Conservation (phyloP, 2,888 invertebrate genomes). For the Cybosia mesomella region DNA sequence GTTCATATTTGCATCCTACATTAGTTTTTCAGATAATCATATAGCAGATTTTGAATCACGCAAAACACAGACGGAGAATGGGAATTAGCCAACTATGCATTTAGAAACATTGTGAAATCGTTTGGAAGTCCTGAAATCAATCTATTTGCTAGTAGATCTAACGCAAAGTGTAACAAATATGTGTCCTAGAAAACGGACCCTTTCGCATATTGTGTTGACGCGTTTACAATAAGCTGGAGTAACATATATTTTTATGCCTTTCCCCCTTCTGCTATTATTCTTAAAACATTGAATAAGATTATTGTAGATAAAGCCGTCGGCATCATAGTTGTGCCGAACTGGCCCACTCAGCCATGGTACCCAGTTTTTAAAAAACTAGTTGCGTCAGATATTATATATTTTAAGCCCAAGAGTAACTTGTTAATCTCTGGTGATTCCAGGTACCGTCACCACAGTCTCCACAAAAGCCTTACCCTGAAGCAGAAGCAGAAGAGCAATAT, state of each 20-base stretch:
- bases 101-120: neutral
- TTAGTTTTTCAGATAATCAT: neutral
- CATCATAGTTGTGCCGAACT: constrained; percentile 40
- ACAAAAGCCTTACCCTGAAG: constrained; percentile 6
- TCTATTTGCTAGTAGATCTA: constrained; percentile 18
- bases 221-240: constrained; percentile 47
- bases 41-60: constrained; percentile 1
- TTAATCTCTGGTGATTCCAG: neutral
- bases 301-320: constrained; percentile 39
- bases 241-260: constrained; percentile 41
- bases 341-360: constrained; percentile 47
- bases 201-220: constrained; percentile 35
- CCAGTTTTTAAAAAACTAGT: constrained; percentile 25
- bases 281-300: constrained; percentile 36
- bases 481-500: neutral
- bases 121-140: neutral
- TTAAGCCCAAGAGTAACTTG: neutral
- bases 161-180: constrained; percentile 41
- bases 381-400: neutral
- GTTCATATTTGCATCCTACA: neutral
- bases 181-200: constrained; percentile 46
- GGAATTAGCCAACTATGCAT: neutral
- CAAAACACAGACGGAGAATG: neutral
- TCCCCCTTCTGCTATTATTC: too few species aligned
- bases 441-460: neutral